phyloP scores from a whole-genome alignment of 2,888 invertebrate genomes.

The Argynnis bischoffii region DNA sequence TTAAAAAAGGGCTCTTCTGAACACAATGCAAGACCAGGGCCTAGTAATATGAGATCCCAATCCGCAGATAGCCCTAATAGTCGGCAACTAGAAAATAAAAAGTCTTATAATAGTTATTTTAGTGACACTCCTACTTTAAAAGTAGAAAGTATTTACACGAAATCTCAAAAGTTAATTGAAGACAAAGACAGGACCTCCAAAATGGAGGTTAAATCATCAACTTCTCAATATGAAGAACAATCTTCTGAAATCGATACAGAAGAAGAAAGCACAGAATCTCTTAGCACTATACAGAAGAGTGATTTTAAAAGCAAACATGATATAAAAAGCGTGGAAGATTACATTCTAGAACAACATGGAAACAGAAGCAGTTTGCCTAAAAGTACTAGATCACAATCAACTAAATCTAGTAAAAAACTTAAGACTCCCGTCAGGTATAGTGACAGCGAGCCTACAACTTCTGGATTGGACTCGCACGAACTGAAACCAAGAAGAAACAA shows the following conservation, averaged over 20 bases:
- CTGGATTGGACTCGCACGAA: constrained; percentile 27
- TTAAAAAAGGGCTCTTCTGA: no score
- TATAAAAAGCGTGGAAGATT: constrained; percentile 41
- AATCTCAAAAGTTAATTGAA: not conserved
- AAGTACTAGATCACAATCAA: not conserved
- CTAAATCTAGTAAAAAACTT: constrained; percentile 22
- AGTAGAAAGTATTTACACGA: not conserved
- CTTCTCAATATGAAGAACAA: not conserved
- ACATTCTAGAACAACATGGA: constrained; percentile 36
- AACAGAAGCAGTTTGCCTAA: not conserved
- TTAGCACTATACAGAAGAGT: not conserved
- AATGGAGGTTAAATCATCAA: not conserved
- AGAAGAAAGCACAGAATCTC: not conserved
- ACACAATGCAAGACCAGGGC: no score
- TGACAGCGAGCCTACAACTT: constrained; percentile 7
- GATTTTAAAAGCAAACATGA: constrained; percentile 17
- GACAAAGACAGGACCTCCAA: not conserved
- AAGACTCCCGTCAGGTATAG: constrained; percentile 25
- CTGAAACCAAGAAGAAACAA: constrained; percentile 34
- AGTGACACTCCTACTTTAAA: not conserved
- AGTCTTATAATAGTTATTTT: not conserved
- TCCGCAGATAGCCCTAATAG: not conserved
- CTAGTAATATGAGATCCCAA: no score
- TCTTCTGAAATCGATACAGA: not conserved
- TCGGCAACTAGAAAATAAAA: constrained; percentile 1